Percentiles rank a stretch among this genome's conserved stretches.
These are phyloP conservation scores for Calliopsis andreniformis DNA, from an alignment of 1,140 invertebrate genomes.

Conservation along the genomic window DNA sequence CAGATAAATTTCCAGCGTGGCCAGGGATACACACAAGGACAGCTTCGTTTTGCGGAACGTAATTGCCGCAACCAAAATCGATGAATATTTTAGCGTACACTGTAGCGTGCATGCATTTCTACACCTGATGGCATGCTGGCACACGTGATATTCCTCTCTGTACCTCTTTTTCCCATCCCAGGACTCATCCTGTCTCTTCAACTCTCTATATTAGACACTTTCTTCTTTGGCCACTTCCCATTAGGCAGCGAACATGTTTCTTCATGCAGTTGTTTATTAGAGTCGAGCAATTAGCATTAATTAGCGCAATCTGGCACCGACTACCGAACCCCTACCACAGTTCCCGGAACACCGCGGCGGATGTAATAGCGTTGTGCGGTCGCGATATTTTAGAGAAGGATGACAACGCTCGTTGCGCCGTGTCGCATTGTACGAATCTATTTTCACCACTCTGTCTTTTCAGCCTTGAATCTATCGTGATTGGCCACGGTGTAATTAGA, in stretches of 20 bases:
- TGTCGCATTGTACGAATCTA: conserved; percentile 7
- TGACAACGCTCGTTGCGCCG: conserved; percentile 25
- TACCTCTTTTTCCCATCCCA: not conserved
- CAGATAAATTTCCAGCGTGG: conserved; percentile 59
- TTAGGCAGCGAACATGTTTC: conserved; percentile 71
- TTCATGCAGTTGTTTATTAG: conserved; percentile 78
- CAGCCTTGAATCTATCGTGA: not conserved
- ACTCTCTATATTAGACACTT: conserved; percentile 39
- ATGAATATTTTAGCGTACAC: conserved; percentile 72
- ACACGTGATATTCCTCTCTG: conserved; percentile 29
- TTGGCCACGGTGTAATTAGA: not conserved
- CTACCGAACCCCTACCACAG: conserved; percentile 29
- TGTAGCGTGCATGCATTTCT: conserved; percentile 45
- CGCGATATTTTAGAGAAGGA: conserved; percentile 55
- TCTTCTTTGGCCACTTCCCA: not conserved
- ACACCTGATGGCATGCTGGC: conserved; percentile 53
- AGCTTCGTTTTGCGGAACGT: conserved; percentile 61
- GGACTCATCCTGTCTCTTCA: conserved; percentile 30
- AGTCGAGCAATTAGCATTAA: conserved; percentile 78
- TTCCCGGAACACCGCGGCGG: conserved; percentile 45
- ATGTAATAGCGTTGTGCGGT: conserved; percentile 48
- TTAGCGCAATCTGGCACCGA: conserved; percentile 74
- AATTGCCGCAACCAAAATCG: conserved; percentile 65
- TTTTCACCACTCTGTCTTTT: not conserved
- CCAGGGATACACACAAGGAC: conserved; percentile 44